These are phyloP conservation scores for Pitta sordida DNA, from an alignment of 2,113 vertebrate genomes.

Conservation along the genomic window DNA sequence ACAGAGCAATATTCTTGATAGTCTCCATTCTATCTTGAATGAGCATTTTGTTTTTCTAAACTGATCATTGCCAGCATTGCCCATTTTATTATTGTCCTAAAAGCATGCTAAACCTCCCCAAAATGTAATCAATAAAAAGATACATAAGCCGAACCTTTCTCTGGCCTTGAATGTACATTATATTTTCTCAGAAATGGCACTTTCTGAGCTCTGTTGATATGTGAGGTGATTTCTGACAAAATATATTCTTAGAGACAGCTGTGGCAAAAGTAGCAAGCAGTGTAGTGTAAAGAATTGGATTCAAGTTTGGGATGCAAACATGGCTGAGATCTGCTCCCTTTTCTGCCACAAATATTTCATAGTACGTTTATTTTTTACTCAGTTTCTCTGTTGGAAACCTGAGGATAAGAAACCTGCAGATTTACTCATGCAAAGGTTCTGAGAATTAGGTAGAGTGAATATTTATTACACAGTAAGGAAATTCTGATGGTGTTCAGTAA, in stretches of 20 bases:
- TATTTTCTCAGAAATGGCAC: constrained; percentile 69
- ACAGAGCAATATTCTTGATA: neutral
- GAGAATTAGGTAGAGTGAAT: neutral
- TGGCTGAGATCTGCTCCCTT: neutral
- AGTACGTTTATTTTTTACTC: neutral
- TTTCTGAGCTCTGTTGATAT: constrained; percentile 69
- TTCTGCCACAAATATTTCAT: neutral
- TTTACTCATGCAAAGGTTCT: neutral
- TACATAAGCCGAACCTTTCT: constrained; percentile 39
- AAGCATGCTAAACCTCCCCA: neutral
- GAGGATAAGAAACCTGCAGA: neutral
- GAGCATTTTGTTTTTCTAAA: neutral
- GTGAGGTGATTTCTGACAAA: constrained; percentile 39
- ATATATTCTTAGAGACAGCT: neutral
- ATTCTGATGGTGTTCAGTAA: neutral
- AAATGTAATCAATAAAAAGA: constrained; percentile 44
- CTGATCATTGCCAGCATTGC: neutral
- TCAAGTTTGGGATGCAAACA: neutral
- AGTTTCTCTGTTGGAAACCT: neutral
- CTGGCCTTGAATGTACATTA: constrained; percentile 21
- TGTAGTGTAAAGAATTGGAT: neutral
- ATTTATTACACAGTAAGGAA: neutral
- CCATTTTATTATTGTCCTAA: constrained; percentile 23
- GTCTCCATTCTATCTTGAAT: neutral
- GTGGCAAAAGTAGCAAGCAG: neutral